Percentiles rank a stretch among this genome's conserved stretches.
phyloP scores from a whole-genome alignment of 2,888 invertebrate genomes.

The Euplexia lucipara region DNA sequence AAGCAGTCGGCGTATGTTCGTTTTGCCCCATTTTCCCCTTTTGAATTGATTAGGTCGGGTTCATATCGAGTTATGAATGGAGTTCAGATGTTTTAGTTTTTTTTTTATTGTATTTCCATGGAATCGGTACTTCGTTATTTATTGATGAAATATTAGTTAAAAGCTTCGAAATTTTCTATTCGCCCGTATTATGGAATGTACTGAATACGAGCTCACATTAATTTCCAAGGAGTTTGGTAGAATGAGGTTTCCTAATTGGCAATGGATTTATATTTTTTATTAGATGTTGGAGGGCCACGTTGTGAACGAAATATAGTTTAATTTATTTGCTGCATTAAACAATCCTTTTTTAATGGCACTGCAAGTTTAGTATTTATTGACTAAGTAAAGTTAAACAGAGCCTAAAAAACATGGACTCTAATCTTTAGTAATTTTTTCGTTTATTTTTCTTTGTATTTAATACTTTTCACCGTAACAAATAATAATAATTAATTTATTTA shows the following conservation, averaged over 20 bases:
- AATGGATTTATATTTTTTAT: neutral
- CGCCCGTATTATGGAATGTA: neutral
- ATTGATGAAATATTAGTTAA: conserved; percentile 70
- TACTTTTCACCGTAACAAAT: no score
- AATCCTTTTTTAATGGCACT: no score
- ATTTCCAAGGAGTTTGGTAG: conserved; percentile 2
- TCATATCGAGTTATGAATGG: conserved; percentile 87
- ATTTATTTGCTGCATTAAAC: no score
- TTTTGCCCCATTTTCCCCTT: conserved; percentile 86
- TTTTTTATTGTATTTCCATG: conserved; percentile 66
- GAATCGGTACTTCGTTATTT: conserved; percentile 77
- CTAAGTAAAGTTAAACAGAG: no score
- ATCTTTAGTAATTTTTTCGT: no score
- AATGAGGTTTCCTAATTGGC: neutral
- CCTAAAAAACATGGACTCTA: no score
- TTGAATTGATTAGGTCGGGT: conserved; percentile 89
- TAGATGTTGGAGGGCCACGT: no score
- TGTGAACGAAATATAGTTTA: no score
- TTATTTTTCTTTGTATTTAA: no score
- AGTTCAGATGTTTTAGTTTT: conserved; percentile 78
- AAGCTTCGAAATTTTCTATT: conserved; percentile 25
- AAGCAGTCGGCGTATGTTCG: conserved; percentile 87
- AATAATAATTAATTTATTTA: no score
- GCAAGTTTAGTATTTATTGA: no score
- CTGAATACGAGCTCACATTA: conserved; percentile 27